Conservation (phyloP, 2,797 vertebrate species). For the Streptopelia turtur region DNA sequence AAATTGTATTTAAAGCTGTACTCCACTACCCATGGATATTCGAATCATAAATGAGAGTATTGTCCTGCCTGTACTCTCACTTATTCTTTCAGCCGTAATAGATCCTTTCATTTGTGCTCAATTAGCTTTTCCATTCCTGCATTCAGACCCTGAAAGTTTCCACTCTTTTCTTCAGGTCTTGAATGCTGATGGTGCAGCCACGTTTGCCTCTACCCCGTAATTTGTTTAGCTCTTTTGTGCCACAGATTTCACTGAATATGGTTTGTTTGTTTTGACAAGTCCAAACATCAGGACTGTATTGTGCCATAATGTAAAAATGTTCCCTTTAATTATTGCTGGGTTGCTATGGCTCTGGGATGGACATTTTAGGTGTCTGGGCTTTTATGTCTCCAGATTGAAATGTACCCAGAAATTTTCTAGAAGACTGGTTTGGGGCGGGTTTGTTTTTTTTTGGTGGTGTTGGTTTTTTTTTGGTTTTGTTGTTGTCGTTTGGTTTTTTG, state of each 20-base stretch:
- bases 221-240: constrained; percentile 69
- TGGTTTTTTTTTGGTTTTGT: too few relatives aligned
- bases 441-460: neutral
- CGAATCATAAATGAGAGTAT: constrained; percentile 33
- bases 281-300: neutral
- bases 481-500: too few relatives aligned
- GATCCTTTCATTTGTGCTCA: constrained; percentile 52
- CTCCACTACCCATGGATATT: neutral
- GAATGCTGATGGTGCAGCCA: constrained; percentile 47
- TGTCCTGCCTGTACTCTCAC: constrained; percentile 8
- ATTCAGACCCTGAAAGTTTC: constrained; percentile 60
- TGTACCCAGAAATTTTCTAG: neutral
- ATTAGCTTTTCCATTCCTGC: constrained; percentile 49
- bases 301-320: constrained; percentile 54
- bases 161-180: constrained; percentile 59
- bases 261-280: constrained; percentile 77
- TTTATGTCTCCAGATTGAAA: neutral
- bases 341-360: neutral
- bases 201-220: constrained; percentile 46
- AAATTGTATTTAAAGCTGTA: constrained; percentile 26
- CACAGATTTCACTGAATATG: constrained; percentile 43
- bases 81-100: constrained; percentile 7
- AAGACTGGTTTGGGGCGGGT: neutral
- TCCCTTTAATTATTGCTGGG: constrained; percentile 59
- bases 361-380: neutral